These are phyloP conservation scores for Chiloscyllium punctatum DNA, from an alignment of 2,797 vertebrate species.

Conservation along the genomic window DNA sequence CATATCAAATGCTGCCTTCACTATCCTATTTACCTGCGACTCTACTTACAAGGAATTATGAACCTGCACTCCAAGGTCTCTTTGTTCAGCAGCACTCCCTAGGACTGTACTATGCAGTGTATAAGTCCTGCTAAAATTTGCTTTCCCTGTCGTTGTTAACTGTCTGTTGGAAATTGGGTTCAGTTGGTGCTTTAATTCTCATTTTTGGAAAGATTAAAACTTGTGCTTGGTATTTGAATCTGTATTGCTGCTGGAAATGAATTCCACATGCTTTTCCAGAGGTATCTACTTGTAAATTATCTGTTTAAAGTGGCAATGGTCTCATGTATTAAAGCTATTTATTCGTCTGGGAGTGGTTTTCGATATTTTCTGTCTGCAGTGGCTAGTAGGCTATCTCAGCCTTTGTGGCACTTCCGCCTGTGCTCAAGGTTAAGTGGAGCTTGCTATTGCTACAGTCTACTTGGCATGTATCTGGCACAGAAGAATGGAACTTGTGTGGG, in stretches of 20 bases:
- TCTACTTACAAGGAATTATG: too few relatives aligned
- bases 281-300: neutral
- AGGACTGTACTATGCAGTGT: too few relatives aligned
- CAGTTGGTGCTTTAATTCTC: neutral
- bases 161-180: neutral
- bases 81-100: too few relatives aligned
- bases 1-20: too few relatives aligned
- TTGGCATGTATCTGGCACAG: neutral
- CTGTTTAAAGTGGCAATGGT: neutral
- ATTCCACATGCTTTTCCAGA: neutral
- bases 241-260: neutral
- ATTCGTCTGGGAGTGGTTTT: neutral
- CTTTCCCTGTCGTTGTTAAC: neutral
- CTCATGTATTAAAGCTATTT: neutral
- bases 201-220: neutral
- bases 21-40: too few relatives aligned
- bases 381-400: neutral
- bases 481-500: neutral
- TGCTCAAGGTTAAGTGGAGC: neutral
- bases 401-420: neutral
- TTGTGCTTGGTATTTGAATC: neutral
- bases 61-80: too few relatives aligned
- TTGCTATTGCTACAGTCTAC: neutral
- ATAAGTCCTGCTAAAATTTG: too few relatives aligned
- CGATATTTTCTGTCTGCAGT: neutral